Evolutionary conservation across 2,113 vertebrate genomes (phyloP).

Genomic region (Ctenodactylus gundi): DNA sequence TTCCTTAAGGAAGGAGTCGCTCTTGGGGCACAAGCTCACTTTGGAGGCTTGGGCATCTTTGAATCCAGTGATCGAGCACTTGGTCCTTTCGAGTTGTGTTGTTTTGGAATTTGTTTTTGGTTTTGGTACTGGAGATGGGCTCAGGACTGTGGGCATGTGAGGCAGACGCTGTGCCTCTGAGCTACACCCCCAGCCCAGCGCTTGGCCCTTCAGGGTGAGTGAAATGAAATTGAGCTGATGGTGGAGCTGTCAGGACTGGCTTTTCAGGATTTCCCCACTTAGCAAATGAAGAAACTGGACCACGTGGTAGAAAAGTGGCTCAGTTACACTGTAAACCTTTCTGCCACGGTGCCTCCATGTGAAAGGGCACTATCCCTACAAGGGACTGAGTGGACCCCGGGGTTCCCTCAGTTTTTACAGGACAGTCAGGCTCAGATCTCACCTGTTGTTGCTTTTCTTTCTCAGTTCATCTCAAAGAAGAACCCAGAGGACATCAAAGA

Average conservation of each 20-base stretch:
- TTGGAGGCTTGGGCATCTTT: background rate
- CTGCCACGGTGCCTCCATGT: background rate
- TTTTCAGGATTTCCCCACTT: background rate
- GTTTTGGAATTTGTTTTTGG: too few relatives aligned
- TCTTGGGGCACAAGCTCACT: background rate
- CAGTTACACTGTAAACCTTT: background rate
- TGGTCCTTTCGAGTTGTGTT: too few relatives aligned
- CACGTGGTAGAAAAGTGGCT: background rate
- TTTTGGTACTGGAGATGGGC: too few relatives aligned
- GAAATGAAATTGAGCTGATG: background rate
- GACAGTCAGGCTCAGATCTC: background rate
- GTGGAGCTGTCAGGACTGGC: background rate
- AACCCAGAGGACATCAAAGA: constrained; percentile 92
- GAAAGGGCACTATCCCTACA: background rate
- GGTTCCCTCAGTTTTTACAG: background rate
- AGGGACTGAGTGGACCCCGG: background rate
- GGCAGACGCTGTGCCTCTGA: too few relatives aligned
- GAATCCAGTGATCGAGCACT: too few relatives aligned
- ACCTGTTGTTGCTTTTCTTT: background rate
- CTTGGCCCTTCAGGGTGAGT: background rate
- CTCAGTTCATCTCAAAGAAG: constrained; percentile 91
- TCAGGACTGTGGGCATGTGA: too few relatives aligned
- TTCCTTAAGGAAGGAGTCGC: background rate
- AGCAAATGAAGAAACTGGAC: background rate
- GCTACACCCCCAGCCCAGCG: too few relatives aligned